These are phyloP conservation scores for Pantala flavescens DNA, from an alignment of 1,140 invertebrate species.

Conservation along the genomic window DNA sequence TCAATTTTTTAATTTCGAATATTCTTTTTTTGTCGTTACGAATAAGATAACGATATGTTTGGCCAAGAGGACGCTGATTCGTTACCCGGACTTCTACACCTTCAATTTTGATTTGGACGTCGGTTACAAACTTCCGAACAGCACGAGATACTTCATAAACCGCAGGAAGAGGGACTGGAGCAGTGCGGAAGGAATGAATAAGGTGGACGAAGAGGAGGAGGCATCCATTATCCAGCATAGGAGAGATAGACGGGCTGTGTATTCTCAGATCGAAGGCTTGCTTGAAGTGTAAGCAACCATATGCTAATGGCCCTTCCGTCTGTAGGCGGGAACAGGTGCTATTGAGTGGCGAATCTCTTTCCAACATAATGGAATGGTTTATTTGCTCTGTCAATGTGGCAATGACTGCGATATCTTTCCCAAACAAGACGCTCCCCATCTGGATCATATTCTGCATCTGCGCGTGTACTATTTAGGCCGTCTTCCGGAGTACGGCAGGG, in stretches of 20 bases:
- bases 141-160: not conserved
- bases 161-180: not conserved
- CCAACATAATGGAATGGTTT: too few species aligned
- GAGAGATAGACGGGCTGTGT: not conserved
- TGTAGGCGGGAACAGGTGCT: too few species aligned
- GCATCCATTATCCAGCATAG: not conserved
- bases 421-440: too few species aligned
- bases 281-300: not conserved
- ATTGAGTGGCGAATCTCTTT: too few species aligned
- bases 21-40: too few species aligned
- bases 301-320: too few species aligned
- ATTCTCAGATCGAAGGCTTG: not conserved
- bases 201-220: not conserved
- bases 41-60: not conserved
- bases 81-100: not conserved
- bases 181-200: not conserved
- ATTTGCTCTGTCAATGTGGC: too few species aligned
- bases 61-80: slow-evolving; percentile 6
- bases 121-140: not conserved
- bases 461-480: too few species aligned
- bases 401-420: too few species aligned
- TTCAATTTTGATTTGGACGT: slow-evolving; percentile 13
- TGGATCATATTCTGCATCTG: too few species aligned
- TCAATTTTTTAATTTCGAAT: too few species aligned
- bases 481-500: too few species aligned